Evolutionary conservation across 2,888 invertebrate genomes (phyloP).

Genomic region (Aleiodes testaceus): DNA sequence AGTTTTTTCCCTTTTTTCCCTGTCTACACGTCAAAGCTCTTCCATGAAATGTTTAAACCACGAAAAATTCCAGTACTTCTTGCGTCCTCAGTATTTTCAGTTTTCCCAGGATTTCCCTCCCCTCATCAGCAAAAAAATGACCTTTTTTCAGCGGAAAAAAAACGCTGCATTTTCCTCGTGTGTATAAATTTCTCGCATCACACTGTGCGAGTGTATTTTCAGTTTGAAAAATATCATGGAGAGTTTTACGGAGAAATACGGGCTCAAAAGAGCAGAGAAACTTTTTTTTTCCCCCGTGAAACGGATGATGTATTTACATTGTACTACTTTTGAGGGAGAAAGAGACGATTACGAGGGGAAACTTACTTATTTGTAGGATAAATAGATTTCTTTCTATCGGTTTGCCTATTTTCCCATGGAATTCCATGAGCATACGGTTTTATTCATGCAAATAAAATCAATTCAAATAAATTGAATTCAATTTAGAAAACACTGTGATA

Average conservation of each 20-base stretch:
- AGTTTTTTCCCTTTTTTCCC: not conserved
- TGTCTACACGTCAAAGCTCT: conserved; percentile 29
- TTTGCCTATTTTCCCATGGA: conserved; percentile 5
- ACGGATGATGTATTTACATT: conserved; percentile 36
- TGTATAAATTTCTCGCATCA: too few relatives aligned
- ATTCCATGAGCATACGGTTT: conserved; percentile 6
- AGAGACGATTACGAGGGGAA: conserved; percentile 24
- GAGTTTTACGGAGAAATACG: conserved; percentile 6
- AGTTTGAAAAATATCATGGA: conserved; percentile 2
- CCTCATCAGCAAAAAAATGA: not conserved
- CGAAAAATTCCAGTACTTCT: conserved; percentile 17
- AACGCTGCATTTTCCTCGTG: too few relatives aligned
- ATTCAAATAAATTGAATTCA: too few relatives aligned
- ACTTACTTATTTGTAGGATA: conserved; percentile 30
- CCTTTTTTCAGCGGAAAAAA: too few relatives aligned
- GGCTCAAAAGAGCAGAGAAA: conserved; percentile 23
- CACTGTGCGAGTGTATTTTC: too few relatives aligned
- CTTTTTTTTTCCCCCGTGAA: conserved; percentile 10
- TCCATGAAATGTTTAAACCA: conserved; percentile 13
- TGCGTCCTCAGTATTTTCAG: conserved; percentile 7
- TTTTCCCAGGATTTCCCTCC: conserved; percentile 1
- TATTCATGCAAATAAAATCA: not conserved
- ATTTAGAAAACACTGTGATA: too few relatives aligned
- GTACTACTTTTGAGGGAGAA: conserved; percentile 22
- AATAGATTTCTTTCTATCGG: conserved; percentile 19